Percentiles rank a stretch among this genome's conserved stretches.
Conservation (phyloP, 2,888 invertebrate species). For the Cheilosia variabilis region DNA sequence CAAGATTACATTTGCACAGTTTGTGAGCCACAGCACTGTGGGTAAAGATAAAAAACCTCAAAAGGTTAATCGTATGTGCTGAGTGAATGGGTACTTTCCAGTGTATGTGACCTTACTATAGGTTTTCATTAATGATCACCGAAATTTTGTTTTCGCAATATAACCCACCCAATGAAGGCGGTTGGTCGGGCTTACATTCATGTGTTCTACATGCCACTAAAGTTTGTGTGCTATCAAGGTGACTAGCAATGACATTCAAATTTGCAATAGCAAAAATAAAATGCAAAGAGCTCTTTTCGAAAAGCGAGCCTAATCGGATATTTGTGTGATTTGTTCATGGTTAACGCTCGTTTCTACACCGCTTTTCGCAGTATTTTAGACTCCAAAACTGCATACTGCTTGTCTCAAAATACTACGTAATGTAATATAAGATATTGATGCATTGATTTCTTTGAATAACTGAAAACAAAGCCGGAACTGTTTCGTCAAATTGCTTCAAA, state of each 20-base stretch:
- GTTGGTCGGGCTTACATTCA: background rate
- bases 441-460: too few relatives aligned
- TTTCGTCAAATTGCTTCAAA: too few relatives aligned
- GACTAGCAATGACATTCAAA: slow-evolving; percentile 3
- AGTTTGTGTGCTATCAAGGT: slow-evolving; percentile 10
- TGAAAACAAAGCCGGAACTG: too few relatives aligned
- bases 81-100: slow-evolving; percentile 37
- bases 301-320: background rate
- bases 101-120: slow-evolving; percentile 44
- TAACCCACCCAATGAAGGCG: slow-evolving; percentile 33
- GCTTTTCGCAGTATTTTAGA: too few relatives aligned
- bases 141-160: slow-evolving; percentile 4
- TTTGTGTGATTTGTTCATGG: too few relatives aligned
- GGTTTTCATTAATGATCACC: slow-evolving; percentile 15
- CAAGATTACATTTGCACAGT: slow-evolving; percentile 51
- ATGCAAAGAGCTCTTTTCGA: background rate
- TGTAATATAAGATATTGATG: too few relatives aligned
- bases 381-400: too few relatives aligned
- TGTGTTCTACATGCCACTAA: slow-evolving; percentile 15
- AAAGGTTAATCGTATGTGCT: slow-evolving; percentile 49
- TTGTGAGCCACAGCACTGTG: slow-evolving; percentile 22
- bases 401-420: too few relatives aligned
- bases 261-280: background rate
- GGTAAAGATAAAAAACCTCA: background rate
- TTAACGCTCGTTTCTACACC: too few relatives aligned